Percentiles rank a stretch among this genome's conserved stretches.
Conservation (phyloP, 2,797 vertebrate species). For the Acridotheres tristis region DNA sequence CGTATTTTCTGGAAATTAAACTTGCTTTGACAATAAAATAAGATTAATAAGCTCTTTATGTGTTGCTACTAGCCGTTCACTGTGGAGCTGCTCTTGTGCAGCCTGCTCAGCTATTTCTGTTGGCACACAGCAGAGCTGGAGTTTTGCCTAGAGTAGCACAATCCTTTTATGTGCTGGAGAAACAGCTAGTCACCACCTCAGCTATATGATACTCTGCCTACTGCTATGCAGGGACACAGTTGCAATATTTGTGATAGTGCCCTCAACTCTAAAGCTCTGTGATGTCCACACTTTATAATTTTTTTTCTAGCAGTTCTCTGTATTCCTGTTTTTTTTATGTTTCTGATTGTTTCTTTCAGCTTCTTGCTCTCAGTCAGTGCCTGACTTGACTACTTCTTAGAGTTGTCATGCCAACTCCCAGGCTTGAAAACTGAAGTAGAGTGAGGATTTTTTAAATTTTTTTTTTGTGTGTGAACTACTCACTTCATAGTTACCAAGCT, state of each 20-base stretch:
- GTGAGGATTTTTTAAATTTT: background rate
- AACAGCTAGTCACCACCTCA: constrained; percentile 32
- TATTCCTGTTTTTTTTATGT: background rate
- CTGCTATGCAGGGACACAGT: background rate
- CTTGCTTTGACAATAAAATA: background rate
- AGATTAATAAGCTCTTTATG: constrained; percentile 1
- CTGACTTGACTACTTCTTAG: constrained; percentile 62
- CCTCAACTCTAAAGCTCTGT: background rate
- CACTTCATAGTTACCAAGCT: constrained; percentile 63
- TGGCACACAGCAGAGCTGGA: constrained; percentile 52
- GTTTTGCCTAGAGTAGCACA: constrained; percentile 56
- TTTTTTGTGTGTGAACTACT: background rate
- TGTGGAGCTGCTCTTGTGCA: constrained; percentile 15
- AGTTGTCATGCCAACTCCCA: constrained; percentile 69
- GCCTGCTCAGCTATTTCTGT: constrained; percentile 48
- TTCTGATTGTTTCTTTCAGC: constrained; percentile 8
- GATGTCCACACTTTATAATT: constrained; percentile 5
- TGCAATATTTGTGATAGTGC: background rate
- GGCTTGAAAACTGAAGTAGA: constrained; percentile 29
- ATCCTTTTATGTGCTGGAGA: constrained; percentile 24
- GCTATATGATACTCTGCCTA: constrained; percentile 33
- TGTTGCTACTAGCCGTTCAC: background rate
- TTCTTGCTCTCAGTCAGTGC: background rate
- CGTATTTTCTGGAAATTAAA: background rate
- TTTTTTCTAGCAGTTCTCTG: background rate